Evolutionary conservation across 1,140 invertebrate species (phyloP).

Genomic region (Panagrolaimus sp.): DNA sequence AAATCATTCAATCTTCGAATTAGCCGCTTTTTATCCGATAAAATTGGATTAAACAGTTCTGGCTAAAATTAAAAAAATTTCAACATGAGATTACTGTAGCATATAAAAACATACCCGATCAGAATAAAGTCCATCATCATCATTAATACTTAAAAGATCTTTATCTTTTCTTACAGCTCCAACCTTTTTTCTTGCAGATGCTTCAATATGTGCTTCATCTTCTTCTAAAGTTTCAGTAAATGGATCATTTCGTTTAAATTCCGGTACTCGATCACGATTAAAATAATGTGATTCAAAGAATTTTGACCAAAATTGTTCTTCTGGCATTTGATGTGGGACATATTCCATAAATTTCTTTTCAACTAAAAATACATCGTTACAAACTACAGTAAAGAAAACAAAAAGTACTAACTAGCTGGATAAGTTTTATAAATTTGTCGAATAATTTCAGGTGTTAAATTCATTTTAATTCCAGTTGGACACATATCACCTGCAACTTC

Average conservation of each 20-base stretch:
- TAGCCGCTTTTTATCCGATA: conserved; percentile 30
- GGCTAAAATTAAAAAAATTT: conserved; percentile 18
- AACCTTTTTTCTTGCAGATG: conserved; percentile 2
- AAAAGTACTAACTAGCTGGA: conserved; percentile 69
- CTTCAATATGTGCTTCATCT: conserved; percentile 12
- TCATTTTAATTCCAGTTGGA: conserved; percentile 81
- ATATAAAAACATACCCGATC: conserved; percentile 15
- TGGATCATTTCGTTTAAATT: conserved; percentile 46
- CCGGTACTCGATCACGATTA: conserved; percentile 77
- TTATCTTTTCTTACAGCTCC: conserved; percentile 35
- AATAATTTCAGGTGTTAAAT: conserved; percentile 91
- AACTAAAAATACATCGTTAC: too few relatives aligned
- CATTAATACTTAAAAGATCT: conserved; percentile 2
- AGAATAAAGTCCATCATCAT: conserved; percentile 5
- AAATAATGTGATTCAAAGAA: conserved; percentile 99
- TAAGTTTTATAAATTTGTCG: conserved; percentile 98
- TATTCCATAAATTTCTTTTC: conserved; percentile 91
- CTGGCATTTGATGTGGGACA: conserved; percentile 87
- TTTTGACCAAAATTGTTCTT: conserved; percentile 96
- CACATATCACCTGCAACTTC: conserved; percentile 45
- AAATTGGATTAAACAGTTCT: conserved; percentile 1
- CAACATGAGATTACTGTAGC: neutral
- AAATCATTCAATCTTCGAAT: conserved; percentile 57
- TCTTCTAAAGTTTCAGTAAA: conserved; percentile 22
- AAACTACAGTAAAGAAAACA: too few relatives aligned